Percentiles rank a stretch among this genome's conserved stretches.
Conservation (phyloP, 2,888 invertebrate species). For the Galerucella nymphaeae region DNA sequence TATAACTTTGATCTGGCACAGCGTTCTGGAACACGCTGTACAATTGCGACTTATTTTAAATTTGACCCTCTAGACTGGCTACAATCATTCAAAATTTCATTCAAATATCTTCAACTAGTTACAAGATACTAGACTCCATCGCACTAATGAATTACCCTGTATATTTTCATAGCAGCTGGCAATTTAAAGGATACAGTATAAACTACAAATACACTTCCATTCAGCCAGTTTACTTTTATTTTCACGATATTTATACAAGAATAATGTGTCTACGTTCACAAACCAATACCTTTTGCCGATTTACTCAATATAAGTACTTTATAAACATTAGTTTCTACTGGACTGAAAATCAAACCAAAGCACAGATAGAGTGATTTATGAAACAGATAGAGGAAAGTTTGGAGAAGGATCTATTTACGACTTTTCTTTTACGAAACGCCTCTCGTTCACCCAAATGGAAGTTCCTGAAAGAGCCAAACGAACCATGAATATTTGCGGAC, state of each 20-base stretch:
- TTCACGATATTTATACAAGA: background rate
- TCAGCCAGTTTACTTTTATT: background rate
- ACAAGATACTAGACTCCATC: too few relatives aligned
- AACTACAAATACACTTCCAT: background rate
- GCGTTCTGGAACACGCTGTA: too few relatives aligned
- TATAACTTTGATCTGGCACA: too few relatives aligned
- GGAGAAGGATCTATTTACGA: constrained; percentile 38
- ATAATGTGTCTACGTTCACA: constrained; percentile 2
- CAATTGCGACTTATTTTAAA: too few relatives aligned
- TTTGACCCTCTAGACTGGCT: too few relatives aligned
- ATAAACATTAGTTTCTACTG: constrained; percentile 29
- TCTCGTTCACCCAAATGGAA: constrained; percentile 30
- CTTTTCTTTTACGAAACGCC: constrained; percentile 31
- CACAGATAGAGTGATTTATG: constrained; percentile 30
- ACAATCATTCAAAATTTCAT: too few relatives aligned
- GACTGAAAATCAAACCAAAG: constrained; percentile 25
- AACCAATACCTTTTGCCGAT: background rate
- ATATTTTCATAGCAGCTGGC: background rate
- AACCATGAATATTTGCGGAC: constrained; percentile 34
- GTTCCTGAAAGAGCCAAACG: constrained; percentile 32
- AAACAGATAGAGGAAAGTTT: constrained; percentile 34
- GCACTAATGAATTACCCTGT: too few relatives aligned
- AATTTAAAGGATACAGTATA: background rate
- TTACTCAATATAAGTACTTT: constrained; percentile 16
- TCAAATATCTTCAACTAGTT: too few relatives aligned